Conservation (phyloP, 2,113 vertebrate genomes). For the Tetraodon nigroviridis region DNA sequence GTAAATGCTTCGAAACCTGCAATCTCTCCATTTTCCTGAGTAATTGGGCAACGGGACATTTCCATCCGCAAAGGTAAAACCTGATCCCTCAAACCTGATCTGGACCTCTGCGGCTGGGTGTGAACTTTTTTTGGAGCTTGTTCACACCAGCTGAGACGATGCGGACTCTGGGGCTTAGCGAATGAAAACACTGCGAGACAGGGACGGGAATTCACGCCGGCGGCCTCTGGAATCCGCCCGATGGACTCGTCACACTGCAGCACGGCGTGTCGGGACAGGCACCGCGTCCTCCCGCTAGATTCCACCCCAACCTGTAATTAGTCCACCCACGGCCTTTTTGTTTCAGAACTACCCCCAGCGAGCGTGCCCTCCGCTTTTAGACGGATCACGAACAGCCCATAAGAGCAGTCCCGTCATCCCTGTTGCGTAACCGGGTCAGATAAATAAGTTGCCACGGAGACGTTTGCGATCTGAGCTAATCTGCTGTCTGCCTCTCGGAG, state of each 20-base stretch:
- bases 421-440: slow-evolving; percentile 66
- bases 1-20: too few species aligned
- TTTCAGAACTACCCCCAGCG: slow-evolving; percentile 18
- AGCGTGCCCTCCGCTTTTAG: slow-evolving; percentile 32
- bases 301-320: slow-evolving; percentile 41
- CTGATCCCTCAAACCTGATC: too few species aligned
- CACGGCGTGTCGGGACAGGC: slow-evolving; percentile 36
- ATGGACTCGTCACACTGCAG: slow-evolving; percentile 1
- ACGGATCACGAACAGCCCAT: slow-evolving; percentile 39
- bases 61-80: too few species aligned
- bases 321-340: slow-evolving; percentile 12
- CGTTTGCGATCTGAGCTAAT: slow-evolving; percentile 68
- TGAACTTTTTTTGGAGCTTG: too few species aligned
- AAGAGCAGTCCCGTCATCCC: slow-evolving; percentile 46
- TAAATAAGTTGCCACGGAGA: slow-evolving; percentile 68
- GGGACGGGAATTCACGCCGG: too few species aligned
- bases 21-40: too few species aligned
- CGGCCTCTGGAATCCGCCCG: too few species aligned
- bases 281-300: background rate
- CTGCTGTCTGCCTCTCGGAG: slow-evolving; percentile 46
- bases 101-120: too few species aligned
- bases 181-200: too few species aligned
- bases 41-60: too few species aligned
- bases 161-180: too few species aligned
- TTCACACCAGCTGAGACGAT: too few species aligned